Percentiles rank a stretch among this genome's conserved stretches.
phyloP scores from a whole-genome alignment of 2,888 invertebrate species.

The Nebria brevicollis region DNA sequence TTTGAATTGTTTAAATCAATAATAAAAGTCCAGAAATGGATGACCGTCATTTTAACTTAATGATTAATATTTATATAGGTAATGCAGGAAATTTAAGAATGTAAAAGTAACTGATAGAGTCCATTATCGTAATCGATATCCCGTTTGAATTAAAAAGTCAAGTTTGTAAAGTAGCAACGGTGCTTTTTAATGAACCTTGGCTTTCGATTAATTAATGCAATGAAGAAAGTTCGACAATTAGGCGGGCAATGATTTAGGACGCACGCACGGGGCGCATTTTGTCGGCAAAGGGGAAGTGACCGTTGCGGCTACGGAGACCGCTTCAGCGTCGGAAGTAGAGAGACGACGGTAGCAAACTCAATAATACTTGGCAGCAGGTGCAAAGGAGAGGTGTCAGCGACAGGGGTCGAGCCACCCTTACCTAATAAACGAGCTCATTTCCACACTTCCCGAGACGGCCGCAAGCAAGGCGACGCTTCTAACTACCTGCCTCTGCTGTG shows the following conservation, averaged over 20 bases:
- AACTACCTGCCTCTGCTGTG: constrained; percentile 3
- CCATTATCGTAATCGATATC: not conserved
- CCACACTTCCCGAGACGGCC: constrained; percentile 64
- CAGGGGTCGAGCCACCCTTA: constrained; percentile 64
- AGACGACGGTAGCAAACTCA: constrained; percentile 58
- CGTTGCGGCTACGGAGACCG: constrained; percentile 2
- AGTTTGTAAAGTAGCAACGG: constrained; percentile 21
- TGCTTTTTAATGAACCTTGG: constrained; percentile 45
- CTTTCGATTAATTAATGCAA: constrained; percentile 46
- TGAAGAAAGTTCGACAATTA: constrained; percentile 48
- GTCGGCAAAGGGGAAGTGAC: not conserved
- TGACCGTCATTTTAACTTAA: too few species aligned
- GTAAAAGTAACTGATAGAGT: not conserved
- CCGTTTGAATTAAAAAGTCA: constrained; percentile 32
- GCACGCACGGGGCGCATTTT: not conserved
- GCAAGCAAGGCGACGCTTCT: constrained; percentile 60
- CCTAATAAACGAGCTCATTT: constrained; percentile 67
- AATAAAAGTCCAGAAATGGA: too few species aligned
- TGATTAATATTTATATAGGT: not conserved
- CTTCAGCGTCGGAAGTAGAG: not conserved
- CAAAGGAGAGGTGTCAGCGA: constrained; percentile 66
- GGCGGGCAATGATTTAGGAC: constrained; percentile 7
- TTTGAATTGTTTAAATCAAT: too few species aligned
- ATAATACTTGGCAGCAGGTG: constrained; percentile 66
- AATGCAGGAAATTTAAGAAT: not conserved